These are phyloP conservation scores for Drosophila saltans DNA, from an alignment of 1,140 invertebrate species.

Conservation along the genomic window DNA sequence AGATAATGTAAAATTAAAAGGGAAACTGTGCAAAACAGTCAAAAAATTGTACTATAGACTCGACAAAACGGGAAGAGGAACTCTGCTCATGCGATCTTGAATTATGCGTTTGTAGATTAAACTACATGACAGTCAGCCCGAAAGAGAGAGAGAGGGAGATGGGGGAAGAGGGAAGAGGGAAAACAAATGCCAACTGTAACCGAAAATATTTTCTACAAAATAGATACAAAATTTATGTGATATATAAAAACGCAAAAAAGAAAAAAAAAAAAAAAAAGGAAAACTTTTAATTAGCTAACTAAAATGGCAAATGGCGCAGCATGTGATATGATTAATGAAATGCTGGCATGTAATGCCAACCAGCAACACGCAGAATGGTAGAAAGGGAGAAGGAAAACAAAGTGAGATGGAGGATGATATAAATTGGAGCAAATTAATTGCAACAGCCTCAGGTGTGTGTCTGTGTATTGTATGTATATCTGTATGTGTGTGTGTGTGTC, in stretches of 20 bases:
- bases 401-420: conserved; percentile 59
- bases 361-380: conserved; percentile 44
- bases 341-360: conserved; percentile 72
- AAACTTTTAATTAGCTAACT: conserved; percentile 79
- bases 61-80: conserved; percentile 58
- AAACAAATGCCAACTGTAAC: conserved; percentile 27
- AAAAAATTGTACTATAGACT: conserved; percentile 25
- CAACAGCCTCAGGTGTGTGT: conserved; percentile 74
- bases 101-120: conserved; percentile 77
- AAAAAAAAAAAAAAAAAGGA: conserved; percentile 21
- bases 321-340: conserved; percentile 79
- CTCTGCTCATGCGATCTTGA: conserved; percentile 76
- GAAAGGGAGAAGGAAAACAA: conserved; percentile 13
- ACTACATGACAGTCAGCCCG: conserved; percentile 7
- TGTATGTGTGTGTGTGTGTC: background rate
- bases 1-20: conserved; percentile 82
- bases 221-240: conserved; percentile 63
- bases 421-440: conserved; percentile 80
- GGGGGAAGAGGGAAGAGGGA: conserved; percentile 1
- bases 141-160: conserved; percentile 23
- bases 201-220: conserved; percentile 41
- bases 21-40: conserved; percentile 77
- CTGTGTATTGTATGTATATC: background rate
- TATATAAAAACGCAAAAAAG: background rate
- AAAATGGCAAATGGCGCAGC: conserved; percentile 75